Evolutionary conservation across 2,797 vertebrate genomes (phyloP).

Genomic region (Argya squamiceps): DNA sequence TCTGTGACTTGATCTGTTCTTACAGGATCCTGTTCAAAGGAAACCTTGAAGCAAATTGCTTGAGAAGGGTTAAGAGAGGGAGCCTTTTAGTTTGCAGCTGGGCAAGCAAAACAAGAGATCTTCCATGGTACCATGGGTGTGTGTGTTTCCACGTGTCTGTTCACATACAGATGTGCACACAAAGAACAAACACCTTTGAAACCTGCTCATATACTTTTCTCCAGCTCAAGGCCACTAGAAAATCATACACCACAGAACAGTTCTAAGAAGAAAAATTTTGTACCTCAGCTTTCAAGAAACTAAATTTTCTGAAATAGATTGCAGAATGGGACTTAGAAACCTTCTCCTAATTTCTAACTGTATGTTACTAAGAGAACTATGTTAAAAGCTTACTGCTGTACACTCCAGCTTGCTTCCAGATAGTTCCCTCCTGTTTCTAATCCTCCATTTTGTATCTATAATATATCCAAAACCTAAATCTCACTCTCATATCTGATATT

Average conservation of each 20-base stretch:
- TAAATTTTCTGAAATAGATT: neutral
- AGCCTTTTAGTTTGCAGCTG: neutral
- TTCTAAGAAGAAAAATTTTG: neutral
- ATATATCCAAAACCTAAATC: neutral
- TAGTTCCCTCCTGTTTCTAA: neutral
- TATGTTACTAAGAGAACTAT: neutral
- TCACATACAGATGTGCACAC: accelerated
- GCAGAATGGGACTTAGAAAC: neutral
- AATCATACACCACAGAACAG: accelerated
- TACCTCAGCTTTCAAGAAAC: neutral
- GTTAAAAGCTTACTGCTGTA: neutral
- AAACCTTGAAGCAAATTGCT: neutral
- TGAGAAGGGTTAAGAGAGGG: neutral
- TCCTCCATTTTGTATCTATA: neutral
- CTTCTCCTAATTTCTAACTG: neutral
- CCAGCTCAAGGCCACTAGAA: neutral
- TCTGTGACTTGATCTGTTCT: neutral
- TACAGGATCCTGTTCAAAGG: neutral
- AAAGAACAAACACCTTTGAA: neutral
- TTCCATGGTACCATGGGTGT: neutral
- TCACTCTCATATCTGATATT: neutral
- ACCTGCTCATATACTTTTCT: neutral
- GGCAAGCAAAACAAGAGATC: neutral
- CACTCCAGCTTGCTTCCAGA: neutral
- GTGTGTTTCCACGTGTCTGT: too few relatives aligned